phyloP scores from a whole-genome alignment of 2,113 vertebrate species.

The Silurus asotus region DNA sequence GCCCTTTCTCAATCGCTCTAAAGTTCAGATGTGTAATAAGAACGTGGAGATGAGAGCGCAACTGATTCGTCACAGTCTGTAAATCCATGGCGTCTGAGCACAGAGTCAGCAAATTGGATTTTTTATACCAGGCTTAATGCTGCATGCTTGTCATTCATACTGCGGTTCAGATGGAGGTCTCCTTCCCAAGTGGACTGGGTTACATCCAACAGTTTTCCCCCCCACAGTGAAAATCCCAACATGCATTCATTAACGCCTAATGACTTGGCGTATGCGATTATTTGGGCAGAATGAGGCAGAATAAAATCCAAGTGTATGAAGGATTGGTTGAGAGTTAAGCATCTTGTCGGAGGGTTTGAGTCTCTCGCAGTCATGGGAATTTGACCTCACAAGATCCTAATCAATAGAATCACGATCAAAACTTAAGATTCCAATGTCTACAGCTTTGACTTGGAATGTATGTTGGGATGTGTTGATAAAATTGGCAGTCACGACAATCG shows the following conservation, averaged over 20 bases:
- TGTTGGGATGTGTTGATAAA: background rate
- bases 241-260: constrained; percentile 16
- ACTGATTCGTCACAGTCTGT: constrained; percentile 60
- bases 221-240: background rate
- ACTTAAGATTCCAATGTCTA: background rate
- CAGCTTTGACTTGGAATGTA: too few relatives aligned
- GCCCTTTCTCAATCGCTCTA: constrained; percentile 59
- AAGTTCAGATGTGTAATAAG: constrained; percentile 61
- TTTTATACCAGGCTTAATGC: constrained; percentile 57
- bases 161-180: constrained; percentile 33
- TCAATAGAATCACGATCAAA: background rate
- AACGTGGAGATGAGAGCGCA: constrained; percentile 61
- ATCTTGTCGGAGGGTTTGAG: background rate
- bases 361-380: background rate
- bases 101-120: constrained; percentile 66
- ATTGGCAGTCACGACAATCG: background rate
- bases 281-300: background rate
- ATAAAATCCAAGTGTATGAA: background rate
- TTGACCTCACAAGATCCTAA: background rate
- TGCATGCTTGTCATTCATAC: constrained; percentile 31
- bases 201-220: background rate
- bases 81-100: constrained; percentile 66
- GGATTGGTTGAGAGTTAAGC: background rate
- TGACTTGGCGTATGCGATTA: background rate
- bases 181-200: background rate